Evolutionary conservation across 2,888 invertebrate genomes (phyloP), one percentile per base, ranked within the genome.

Genomic region (Hyposoter dolosus): DNA sequence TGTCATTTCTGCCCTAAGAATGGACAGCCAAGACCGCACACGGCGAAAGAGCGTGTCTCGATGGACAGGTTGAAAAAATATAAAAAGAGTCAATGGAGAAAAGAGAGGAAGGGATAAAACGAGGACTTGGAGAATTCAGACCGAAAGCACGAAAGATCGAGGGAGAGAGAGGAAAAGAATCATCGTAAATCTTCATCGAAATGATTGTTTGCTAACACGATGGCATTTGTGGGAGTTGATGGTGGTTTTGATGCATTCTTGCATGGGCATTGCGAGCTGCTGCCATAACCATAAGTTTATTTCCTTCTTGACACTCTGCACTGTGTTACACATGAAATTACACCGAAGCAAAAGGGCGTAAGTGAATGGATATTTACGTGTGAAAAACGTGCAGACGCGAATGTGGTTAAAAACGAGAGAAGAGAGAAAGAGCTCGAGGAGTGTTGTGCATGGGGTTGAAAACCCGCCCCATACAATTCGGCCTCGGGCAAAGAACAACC

Each of bases 391-490:
- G 9, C 0, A 43, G 23, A 28, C 28, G 17, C 23, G 47, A 69
- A 53, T 28, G 50, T 32, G 56, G 28, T 9, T n/a, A 35, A 75
- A 23, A 63, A 43, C 74, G 53, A 82, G 0, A 60, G 69, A 45
- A 66, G 47, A 74, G 75, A 71, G 63, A 74, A 71, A 72, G 63
- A 53, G 78, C 75, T 74, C 69, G 82, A 82, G 75, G 74, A 56
- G 69, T 28, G 28, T 53, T 71, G 63, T 69, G 35, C 35, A 35
- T 35, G 72, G 83, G 83, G 84, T 80, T 82, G 82, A 87, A 78
- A 88, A 82, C 69, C 75, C 74, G 85, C 87, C 88, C 88, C 88
- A 92, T 93, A 92, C 91, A 93, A 93, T 90, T 93, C 93, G 93
- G 93, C 90, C 47, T 47, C 47, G 60, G 77, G 83, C 88, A 92